phyloP scores from a whole-genome alignment of 1,140 invertebrate genomes.

The Bombus confusus region DNA sequence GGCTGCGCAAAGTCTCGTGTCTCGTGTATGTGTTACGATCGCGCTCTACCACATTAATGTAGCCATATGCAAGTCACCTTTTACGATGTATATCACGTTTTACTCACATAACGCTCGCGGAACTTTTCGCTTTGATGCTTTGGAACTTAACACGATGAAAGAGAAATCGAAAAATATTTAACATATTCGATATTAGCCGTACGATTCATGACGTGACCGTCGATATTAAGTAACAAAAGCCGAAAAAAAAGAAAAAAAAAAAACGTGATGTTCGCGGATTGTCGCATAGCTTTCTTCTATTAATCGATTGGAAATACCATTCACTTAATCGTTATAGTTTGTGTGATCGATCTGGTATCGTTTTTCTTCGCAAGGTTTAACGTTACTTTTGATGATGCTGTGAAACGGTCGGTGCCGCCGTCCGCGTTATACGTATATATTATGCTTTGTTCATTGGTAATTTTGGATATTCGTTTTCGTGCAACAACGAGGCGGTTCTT shows the following conservation, averaged over 20 bases:
- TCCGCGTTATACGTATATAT: constrained; percentile 53
- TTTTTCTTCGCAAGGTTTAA: constrained; percentile 54
- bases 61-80: constrained; percentile 75
- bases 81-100: constrained; percentile 73
- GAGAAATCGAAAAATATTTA: constrained; percentile 36
- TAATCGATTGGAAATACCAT: constrained; percentile 11
- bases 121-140: constrained; percentile 74
- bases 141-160: constrained; percentile 38
- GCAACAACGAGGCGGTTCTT: constrained; percentile 66
- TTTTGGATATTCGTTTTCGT: constrained; percentile 59
- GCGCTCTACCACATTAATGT: constrained; percentile 75
- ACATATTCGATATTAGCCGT: constrained; percentile 55
- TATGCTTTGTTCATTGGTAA: constrained; percentile 61
- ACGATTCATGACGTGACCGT: constrained; percentile 28
- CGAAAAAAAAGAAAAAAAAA: constrained; percentile 29
- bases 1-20: constrained; percentile 79
- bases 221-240: constrained; percentile 23
- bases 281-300: constrained; percentile 30
- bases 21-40: constrained; percentile 80
- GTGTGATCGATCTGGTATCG: constrained; percentile 55
- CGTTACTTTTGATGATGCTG: constrained; percentile 62
- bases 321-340: constrained; percentile 53
- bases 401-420: constrained; percentile 56
- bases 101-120: constrained; percentile 57
- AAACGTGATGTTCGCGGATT: constrained; percentile 42